Base-by-base conservation (phyloP, 35 echinoderm and acorn worm species). In the Anneissia japonica region DNA sequence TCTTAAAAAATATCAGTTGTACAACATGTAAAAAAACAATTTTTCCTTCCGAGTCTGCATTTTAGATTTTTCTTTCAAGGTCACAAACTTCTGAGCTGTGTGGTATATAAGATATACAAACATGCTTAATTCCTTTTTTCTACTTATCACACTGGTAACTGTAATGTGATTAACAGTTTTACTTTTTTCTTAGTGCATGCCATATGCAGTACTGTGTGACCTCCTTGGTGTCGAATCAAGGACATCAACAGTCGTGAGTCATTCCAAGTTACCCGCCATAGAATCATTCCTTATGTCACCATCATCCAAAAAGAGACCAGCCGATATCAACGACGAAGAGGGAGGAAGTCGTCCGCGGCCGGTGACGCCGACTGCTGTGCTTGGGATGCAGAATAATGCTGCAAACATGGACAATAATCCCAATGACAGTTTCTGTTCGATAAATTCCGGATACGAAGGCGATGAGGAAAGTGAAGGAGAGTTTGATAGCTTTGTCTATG, bases 381-480 rank as follows among this genome's bases (percentile, higher is more conserved):
- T 21, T 23, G 36, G 16, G 79, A 38, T 23, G 2, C 10, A 64
- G 26, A 64, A 64, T 2, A 64, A 19, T 12, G 40, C 40, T 45
- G 51, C 11, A 64, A 64, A 64, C 26, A 9, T 23, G 21, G 26
- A 64, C 21, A n/a, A n/a, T n/a, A n/a, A n/a, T n/a, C n/a, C n/a
- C 74, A 81, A 81, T 40, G 36, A 30, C 3, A 81, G 79, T 39
- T 81, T 81, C 40, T 36, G 38, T 40, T 81, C 79, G 35, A n/a
- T 81, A 23, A 39, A 39, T 23, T 34, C 77, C 4, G 79, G 79
- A 10, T 81, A 81, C 40, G 79, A 81, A 39, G 79, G 79, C 2
- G 79, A 81, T 40, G n/a, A 39, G 40, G 79, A 81, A 39, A 81
- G 79, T 40, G 79, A 81, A 16, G 79, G 79, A 40, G 79, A 81